phyloP scores from a whole-genome alignment of 2,797 vertebrate species.

The Phalloptychus januarius region DNA sequence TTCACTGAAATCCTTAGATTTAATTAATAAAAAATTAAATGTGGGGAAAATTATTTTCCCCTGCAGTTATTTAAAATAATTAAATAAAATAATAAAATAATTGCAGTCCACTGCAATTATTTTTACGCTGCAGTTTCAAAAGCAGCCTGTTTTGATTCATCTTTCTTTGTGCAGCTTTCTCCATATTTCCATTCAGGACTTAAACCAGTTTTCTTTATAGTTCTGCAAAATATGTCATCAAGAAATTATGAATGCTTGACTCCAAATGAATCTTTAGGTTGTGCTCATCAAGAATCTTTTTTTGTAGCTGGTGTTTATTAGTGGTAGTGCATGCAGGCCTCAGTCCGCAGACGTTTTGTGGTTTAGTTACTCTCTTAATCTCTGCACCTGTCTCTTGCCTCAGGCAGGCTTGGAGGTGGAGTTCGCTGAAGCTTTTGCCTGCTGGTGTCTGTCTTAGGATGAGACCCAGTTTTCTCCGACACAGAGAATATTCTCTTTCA shows the following conservation, averaged over 20 bases:
- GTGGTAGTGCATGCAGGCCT: background rate
- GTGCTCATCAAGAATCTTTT: background rate
- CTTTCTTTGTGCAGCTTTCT: background rate
- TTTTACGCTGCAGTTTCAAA: background rate
- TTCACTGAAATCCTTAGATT: background rate
- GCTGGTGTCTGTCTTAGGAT: slow-evolving; percentile 52
- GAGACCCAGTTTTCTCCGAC: slow-evolving; percentile 71
- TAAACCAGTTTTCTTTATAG: background rate
- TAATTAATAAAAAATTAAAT: background rate
- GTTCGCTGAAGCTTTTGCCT: slow-evolving; percentile 63
- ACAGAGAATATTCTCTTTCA: slow-evolving; percentile 57
- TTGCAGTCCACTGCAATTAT: too few relatives aligned
- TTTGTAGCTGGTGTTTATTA: background rate
- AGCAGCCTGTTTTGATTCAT: background rate
- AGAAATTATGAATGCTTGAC: background rate
- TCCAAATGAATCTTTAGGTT: background rate
- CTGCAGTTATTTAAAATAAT: too few relatives aligned
- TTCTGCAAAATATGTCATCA: background rate
- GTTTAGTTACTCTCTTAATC: slow-evolving; percentile 27
- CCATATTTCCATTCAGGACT: background rate
- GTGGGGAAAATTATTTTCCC: background rate
- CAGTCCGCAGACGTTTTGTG: background rate
- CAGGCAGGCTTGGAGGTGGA: slow-evolving; percentile 56
- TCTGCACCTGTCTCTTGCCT: slow-evolving; percentile 42
- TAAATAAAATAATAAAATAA: too few relatives aligned